Evolutionary conservation across 2,888 invertebrate species (phyloP).

Genomic region (Phorcus lineatus): DNA sequence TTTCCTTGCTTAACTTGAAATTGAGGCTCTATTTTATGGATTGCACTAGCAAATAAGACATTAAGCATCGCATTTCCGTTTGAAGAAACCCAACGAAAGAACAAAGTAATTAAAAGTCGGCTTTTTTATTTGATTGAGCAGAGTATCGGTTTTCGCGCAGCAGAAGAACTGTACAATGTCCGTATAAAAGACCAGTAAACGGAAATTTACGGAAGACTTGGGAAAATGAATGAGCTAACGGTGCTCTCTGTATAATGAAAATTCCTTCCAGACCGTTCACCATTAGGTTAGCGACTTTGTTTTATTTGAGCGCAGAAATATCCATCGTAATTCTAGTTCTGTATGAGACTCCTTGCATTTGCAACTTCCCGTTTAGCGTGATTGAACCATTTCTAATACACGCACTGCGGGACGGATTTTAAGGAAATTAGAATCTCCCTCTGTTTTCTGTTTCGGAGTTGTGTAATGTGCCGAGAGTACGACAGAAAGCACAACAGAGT

Average conservation of each 20-base stretch:
- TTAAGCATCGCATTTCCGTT: slow-evolving; percentile 3
- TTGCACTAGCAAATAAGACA: slow-evolving; percentile 8
- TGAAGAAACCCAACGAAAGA: neutral
- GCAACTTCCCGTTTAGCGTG: neutral
- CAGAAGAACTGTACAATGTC: neutral
- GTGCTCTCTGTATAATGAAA: neutral
- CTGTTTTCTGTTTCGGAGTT: neutral
- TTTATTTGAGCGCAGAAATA: neutral
- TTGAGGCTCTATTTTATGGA: neutral
- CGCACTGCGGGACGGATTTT: neutral
- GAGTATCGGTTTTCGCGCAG: neutral
- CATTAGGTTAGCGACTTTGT: neutral
- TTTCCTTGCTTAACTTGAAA: neutral
- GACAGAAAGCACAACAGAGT: neutral
- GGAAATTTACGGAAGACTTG: neutral
- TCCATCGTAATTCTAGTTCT: neutral
- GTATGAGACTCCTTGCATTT: neutral
- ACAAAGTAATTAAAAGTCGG: slow-evolving; percentile 17
- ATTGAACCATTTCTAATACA: neutral
- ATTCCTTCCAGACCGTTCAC: neutral
- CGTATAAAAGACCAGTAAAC: slow-evolving; percentile 12
- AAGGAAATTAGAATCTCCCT: slow-evolving; percentile 14
- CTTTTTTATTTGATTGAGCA: neutral
- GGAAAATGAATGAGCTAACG: neutral
- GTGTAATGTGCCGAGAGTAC: neutral